Evolutionary conservation across 1,140 invertebrate species (phyloP).

Genomic region (Thaumetopoea pityocampa): DNA sequence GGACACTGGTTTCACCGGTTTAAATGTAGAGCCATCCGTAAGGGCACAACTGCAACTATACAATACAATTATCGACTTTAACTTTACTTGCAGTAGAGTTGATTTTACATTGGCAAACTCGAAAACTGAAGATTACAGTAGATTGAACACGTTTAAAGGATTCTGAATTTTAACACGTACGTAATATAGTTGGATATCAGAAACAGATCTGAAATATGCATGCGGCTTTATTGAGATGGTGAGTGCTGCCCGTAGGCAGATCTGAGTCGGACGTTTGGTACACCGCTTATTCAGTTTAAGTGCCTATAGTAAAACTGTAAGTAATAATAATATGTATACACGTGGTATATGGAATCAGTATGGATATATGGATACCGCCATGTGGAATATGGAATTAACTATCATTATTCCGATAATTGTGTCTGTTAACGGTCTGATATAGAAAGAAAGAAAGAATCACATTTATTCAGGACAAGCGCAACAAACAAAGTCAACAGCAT

Average conservation of each 20-base stretch:
- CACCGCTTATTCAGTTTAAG: constrained; percentile 3
- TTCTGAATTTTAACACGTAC: constrained; percentile 9
- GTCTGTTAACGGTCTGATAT: no score
- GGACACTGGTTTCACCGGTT: constrained; percentile 58
- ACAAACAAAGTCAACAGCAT: no score
- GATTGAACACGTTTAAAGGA: constrained; percentile 3
- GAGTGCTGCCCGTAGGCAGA: constrained; percentile 33
- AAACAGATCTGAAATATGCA: constrained; percentile 4
- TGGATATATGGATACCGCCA: no score
- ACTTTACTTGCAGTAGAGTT: neutral
- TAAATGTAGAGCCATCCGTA: constrained; percentile 3
- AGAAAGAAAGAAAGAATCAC: no score
- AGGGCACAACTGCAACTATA: constrained; percentile 2
- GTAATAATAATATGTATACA: constrained; percentile 1
- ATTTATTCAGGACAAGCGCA: no score
- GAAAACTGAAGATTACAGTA: neutral
- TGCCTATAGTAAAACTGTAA: no score
- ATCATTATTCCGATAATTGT: no score
- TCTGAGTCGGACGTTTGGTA: constrained; percentile 6
- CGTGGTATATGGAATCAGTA: no score
- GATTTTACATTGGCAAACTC: neutral
- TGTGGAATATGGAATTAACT: no score
- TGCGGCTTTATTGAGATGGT: constrained; percentile 17
- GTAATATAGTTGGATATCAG: constrained; percentile 24
- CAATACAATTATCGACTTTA: constrained; percentile 9